Evolutionary conservation across 2,888 invertebrate species (phyloP).

Genomic region (Pilophorus perplexus): DNA sequence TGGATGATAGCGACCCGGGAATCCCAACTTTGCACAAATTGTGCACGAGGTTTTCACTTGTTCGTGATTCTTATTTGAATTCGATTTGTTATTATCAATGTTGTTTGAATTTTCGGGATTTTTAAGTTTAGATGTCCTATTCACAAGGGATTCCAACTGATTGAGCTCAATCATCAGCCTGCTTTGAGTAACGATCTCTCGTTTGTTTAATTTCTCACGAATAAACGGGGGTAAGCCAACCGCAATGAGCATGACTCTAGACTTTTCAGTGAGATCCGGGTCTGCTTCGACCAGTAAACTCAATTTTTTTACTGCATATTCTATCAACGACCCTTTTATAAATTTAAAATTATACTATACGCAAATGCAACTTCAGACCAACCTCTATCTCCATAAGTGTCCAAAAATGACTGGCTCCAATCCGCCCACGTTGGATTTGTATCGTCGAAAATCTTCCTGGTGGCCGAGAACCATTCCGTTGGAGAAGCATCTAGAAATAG

Average conservation of each 20-base stretch:
- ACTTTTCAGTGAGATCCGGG: background rate
- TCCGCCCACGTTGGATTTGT: no score
- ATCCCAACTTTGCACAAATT: background rate
- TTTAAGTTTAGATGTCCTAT: background rate
- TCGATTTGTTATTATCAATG: background rate
- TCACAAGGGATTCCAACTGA: no score
- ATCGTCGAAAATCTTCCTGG: no score
- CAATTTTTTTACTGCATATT: background rate
- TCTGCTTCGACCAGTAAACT: background rate
- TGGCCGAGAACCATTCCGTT: no score
- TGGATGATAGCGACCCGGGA: background rate
- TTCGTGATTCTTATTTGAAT: background rate
- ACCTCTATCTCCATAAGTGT: background rate
- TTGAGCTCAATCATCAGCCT: background rate
- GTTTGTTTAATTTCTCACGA: background rate
- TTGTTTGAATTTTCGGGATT: background rate
- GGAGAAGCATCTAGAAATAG: background rate
- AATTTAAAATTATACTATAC: background rate
- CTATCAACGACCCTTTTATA: background rate
- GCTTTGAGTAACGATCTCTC: background rate
- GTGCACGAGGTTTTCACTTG: background rate
- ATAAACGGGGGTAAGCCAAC: no score
- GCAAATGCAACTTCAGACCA: background rate
- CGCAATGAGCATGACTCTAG: constrained; percentile 1
- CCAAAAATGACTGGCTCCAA: background rate